Evolutionary conservation across 2,888 invertebrate species (phyloP), one percentile per base, ranked within the genome.

Genomic region (Scaeva pyrastri): DNA sequence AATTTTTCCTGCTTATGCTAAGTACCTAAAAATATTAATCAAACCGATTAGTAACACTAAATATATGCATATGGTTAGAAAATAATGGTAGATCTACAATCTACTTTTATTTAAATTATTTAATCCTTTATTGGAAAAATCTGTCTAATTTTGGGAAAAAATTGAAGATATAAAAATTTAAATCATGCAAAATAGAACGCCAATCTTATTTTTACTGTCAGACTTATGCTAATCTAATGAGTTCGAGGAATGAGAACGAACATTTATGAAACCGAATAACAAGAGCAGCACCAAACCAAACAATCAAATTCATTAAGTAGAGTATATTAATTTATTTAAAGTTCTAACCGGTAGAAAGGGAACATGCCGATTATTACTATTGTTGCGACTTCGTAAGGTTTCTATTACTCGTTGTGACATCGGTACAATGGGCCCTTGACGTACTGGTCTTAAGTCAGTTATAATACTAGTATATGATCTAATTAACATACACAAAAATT

Each of bases 391-490:
- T 31, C 85, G 75, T 48, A 85, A 73, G 10, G 76, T 85, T 8
- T 73, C 19, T 76, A 73, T 86, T 11, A 82, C 86, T 14, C 87
- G 84, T 66, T 79, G 88, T 74, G 88, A 72, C 82, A 82, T 84
- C 21, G 89, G 89, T 68, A 89, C 48, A 26, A 79, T 64, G 7
- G 89, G 88, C 21, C 88, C 84, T 45, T 88, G 73, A 1, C 89
- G 89, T 70, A 91, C 90, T 4, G 91, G 90, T 12, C 88, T 88
- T 76, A 91, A 85, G 86, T 91, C 91, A 23, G 72, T 90, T 82
- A 89, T 90, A 86, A 55, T 19, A 76, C 85, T 85, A 43, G 85
- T 76, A 10, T 68, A 60, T 2, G 81, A 68, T 68, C 81, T 85
- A 66, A 56, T 64, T 14, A 60, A 68, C 50, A 41, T 50, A 76